Percentiles rank a stretch among this genome's conserved stretches.
Evolutionary conservation across 23 tunicate species (phyloP).

Genomic region (Clavelina lepadiformis): DNA sequence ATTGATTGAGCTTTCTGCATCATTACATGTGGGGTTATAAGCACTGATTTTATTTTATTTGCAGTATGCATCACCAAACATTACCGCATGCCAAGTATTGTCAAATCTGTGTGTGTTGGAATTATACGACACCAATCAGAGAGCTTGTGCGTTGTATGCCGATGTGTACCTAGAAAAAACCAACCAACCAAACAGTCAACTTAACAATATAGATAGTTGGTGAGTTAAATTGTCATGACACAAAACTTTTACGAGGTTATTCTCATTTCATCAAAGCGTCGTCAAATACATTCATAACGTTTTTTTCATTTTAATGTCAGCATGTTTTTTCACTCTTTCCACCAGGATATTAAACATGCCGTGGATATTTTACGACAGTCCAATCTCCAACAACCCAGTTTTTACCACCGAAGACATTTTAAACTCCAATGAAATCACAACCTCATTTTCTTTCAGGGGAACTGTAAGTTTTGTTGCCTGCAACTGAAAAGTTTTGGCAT

Average conservation of each 20-base stretch:
- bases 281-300: no score
- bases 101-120: background rate
- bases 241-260: no score
- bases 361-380: constrained; percentile 30
- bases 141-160: background rate
- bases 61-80: background rate
- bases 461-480: constrained; percentile 43
- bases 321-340: background rate
- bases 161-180: no score
- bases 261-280: no score
- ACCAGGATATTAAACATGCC: constrained; percentile 15
- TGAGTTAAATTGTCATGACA: no score
- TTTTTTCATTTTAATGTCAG: background rate
- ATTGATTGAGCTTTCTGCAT: no score
- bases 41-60: no score
- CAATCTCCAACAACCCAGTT: background rate
- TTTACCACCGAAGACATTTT: constrained; percentile 3
- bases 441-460: constrained; percentile 29
- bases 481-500: no score
- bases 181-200: no score
- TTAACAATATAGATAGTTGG: no score
- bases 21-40: no score
- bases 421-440: constrained; percentile 26
- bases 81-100: background rate
- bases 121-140: background rate